Conservation (phyloP, 2,797 vertebrate genomes). For the Oryzias sinensis region DNA sequence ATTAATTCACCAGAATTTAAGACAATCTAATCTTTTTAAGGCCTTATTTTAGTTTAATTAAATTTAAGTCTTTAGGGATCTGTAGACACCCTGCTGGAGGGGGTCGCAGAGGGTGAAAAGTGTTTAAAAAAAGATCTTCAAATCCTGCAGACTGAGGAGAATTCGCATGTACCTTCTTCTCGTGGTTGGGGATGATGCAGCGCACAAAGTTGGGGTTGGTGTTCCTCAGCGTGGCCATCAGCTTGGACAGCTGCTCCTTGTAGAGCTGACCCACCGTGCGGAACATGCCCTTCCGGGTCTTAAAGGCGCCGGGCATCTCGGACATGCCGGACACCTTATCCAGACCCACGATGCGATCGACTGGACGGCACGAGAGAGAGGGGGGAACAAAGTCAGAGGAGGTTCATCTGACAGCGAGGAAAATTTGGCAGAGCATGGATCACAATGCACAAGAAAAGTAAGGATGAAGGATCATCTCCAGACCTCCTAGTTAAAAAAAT, state of each 20-base stretch:
- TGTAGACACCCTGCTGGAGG: too few species aligned
- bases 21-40: too few species aligned
- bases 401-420: neutral
- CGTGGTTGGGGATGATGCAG: conserved; percentile 98
- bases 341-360: conserved; percentile 96
- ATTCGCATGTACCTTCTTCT: conserved; percentile 87
- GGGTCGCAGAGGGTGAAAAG: neutral
- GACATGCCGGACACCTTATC: conserved; percentile 98
- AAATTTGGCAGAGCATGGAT: conserved; percentile 45
- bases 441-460: conserved; percentile 49
- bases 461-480: conserved; percentile 38
- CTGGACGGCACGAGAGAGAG: conserved; percentile 63
- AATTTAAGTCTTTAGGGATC: too few species aligned
- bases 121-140: neutral
- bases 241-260: conserved; percentile 96
- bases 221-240: conserved; percentile 97
- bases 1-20: too few species aligned
- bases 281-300: conserved; percentile 98
- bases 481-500: conserved; percentile 28
- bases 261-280: conserved; percentile 98
- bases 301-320: conserved; percentile 91
- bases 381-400: neutral
- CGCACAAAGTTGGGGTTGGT: conserved; percentile 99
- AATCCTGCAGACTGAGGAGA: neutral
- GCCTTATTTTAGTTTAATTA: too few species aligned